These are phyloP conservation scores for Enteromius argenteus DNA, from an alignment of 2,797 vertebrate species.

Conservation along the genomic window DNA sequence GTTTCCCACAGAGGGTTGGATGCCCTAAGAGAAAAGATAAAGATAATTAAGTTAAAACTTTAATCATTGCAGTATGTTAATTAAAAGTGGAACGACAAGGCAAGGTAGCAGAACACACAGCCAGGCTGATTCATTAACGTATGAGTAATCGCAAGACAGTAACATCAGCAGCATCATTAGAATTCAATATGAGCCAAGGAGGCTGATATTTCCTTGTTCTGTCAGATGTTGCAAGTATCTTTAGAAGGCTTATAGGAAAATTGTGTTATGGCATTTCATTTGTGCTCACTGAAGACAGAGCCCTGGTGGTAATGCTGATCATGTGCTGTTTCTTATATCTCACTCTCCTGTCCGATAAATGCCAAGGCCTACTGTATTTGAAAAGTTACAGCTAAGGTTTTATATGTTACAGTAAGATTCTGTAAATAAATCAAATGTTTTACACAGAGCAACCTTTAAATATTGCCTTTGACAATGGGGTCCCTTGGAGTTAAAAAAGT, in stretches of 20 bases:
- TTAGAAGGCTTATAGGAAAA: conserved; percentile 3
- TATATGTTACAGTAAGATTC: not conserved
- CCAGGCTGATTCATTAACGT: conserved; percentile 64
- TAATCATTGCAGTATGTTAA: conserved; percentile 78
- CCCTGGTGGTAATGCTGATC: not conserved
- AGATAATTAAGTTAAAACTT: conserved; percentile 84
- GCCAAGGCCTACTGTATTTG: not conserved
- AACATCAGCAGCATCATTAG: conserved; percentile 62
- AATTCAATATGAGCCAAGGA: conserved; percentile 16
- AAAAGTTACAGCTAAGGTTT: not conserved
- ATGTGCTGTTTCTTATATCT: not conserved
- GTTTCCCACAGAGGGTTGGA: conserved; percentile 70
- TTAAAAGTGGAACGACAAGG: conserved; percentile 76
- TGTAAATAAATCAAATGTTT: not conserved
- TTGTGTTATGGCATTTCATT: not conserved
- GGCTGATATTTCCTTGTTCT: conserved; percentile 25
- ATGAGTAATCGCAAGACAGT: conserved; percentile 67
- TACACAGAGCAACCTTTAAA: not conserved
- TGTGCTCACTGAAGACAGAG: not conserved
- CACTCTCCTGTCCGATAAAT: not conserved
- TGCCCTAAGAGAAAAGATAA: conserved; percentile 82
- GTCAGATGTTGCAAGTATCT: conserved; percentile 15
- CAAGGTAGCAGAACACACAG: conserved; percentile 69
- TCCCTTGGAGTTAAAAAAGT: not conserved
- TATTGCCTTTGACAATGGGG: not conserved